Percentiles rank a stretch among this genome's conserved stretches.
Evolutionary conservation across 2,113 vertebrate species (phyloP).

Genomic region (Colinus virginianus): DNA sequence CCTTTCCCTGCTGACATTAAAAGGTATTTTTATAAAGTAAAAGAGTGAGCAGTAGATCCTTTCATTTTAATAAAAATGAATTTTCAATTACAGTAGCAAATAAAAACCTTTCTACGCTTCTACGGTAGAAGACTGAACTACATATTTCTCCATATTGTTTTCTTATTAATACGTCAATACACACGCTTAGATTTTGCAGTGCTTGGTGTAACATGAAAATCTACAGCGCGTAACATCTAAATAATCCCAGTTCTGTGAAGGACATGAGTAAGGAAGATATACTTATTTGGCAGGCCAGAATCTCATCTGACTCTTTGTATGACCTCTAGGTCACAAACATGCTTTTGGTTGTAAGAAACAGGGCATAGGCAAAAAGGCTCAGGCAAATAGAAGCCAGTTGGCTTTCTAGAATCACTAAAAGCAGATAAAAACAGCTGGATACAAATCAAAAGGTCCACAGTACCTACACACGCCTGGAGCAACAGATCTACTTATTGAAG

Average conservation of each 20-base stretch:
- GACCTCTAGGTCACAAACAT: not conserved
- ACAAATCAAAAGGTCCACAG: not conserved
- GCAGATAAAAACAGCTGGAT: not conserved
- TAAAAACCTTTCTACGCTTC: not conserved
- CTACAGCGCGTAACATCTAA: not conserved
- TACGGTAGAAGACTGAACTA: not conserved
- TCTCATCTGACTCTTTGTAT: not conserved
- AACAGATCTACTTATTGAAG: not conserved
- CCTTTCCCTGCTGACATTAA: not conserved
- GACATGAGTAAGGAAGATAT: not conserved
- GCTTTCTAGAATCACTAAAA: not conserved
- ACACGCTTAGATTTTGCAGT: not conserved
- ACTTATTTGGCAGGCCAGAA: not conserved
- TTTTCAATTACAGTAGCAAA: not conserved
- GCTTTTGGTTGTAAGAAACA: not conserved
- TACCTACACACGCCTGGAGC: not conserved
- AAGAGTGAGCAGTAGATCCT: not conserved
- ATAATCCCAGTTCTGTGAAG: not conserved
- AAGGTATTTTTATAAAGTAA: not conserved
- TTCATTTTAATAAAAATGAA: constrained; percentile 5
- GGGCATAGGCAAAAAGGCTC: not conserved
- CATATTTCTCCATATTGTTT: not conserved
- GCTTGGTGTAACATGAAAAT: not conserved
- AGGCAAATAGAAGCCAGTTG: not conserved
- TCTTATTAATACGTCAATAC: constrained; percentile 1